Evolutionary conservation across 2,113 vertebrate genomes (phyloP).

Genomic region (Bothrops jararaca): DNA sequence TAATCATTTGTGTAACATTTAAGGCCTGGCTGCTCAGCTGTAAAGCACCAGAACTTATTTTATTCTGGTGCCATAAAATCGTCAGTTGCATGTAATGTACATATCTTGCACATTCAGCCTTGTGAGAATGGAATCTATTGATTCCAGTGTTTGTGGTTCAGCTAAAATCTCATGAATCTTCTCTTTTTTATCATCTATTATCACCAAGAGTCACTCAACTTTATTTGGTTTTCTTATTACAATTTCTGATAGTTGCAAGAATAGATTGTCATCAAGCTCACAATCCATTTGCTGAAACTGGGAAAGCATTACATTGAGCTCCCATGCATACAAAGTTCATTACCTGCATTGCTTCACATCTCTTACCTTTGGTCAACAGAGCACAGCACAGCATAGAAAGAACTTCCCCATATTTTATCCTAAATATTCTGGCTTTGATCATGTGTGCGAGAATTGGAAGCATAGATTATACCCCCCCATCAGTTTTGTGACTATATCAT

Average conservation of each 20-base stretch:
- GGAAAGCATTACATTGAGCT: neutral
- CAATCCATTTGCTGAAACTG: neutral
- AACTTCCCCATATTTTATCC: neutral
- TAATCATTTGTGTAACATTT: neutral
- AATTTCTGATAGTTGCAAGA: neutral
- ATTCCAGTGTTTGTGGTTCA: neutral
- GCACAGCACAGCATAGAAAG: neutral
- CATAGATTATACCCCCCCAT: neutral
- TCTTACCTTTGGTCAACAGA: neutral
- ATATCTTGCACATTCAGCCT: neutral
- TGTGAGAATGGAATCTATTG: neutral
- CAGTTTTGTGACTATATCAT: neutral
- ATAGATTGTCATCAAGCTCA: neutral
- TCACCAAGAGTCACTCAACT: neutral
- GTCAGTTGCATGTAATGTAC: neutral
- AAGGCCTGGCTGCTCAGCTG: neutral
- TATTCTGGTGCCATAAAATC: neutral
- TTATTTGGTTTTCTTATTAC: neutral
- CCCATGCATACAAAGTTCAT: neutral
- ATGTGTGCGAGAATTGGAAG: neutral
- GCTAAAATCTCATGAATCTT: neutral
- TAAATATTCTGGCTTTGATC: neutral
- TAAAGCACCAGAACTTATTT: neutral
- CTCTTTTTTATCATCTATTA: neutral
- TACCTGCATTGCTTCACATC: neutral